phyloP scores from a whole-genome alignment of 2,888 invertebrate genomes.

The Microplitis manilae region DNA sequence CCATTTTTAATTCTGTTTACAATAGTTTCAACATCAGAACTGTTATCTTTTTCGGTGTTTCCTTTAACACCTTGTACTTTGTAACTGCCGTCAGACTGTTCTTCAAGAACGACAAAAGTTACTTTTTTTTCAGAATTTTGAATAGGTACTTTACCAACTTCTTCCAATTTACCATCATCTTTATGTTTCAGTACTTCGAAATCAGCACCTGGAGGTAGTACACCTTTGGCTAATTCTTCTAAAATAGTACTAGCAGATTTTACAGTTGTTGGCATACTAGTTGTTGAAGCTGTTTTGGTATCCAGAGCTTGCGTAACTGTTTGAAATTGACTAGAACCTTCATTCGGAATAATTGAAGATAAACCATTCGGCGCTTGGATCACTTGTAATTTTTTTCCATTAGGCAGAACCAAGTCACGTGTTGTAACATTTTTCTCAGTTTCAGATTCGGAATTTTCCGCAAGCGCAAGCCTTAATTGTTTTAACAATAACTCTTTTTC shows the following conservation, averaged over 20 bases:
- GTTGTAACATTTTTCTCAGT: slow-evolving; percentile 81
- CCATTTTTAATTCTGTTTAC: slow-evolving; percentile 86
- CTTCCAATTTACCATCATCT: slow-evolving; percentile 81
- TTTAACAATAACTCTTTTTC: slow-evolving; percentile 83
- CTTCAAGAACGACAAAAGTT: slow-evolving; percentile 88
- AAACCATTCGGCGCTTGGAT: slow-evolving; percentile 62
- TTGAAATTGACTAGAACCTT: slow-evolving; percentile 52
- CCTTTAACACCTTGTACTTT: slow-evolving; percentile 89
- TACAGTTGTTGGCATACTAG: slow-evolving; percentile 72
- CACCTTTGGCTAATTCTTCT: slow-evolving; percentile 85
- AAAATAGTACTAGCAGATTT: slow-evolving; percentile 80
- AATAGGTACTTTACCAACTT: slow-evolving; percentile 77
- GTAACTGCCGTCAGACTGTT: slow-evolving; percentile 87
- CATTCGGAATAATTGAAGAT: slow-evolving; percentile 57
- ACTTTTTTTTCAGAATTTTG: slow-evolving; percentile 83
- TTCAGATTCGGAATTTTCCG: slow-evolving; percentile 79
- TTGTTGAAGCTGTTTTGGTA: slow-evolving; percentile 66
- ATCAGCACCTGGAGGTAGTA: slow-evolving; percentile 84
- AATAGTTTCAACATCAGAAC: slow-evolving; percentile 85
- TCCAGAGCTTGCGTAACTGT: slow-evolving; percentile 53
- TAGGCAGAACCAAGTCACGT: slow-evolving; percentile 81
- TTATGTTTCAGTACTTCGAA: slow-evolving; percentile 86
- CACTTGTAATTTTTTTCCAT: slow-evolving; percentile 82
- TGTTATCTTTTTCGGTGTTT: slow-evolving; percentile 78
- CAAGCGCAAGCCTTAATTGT: slow-evolving; percentile 82